Evolutionary conservation across 1,140 invertebrate species (phyloP), one percentile per base, ranked within the genome.

Genomic region (Hermetia illucens): DNA sequence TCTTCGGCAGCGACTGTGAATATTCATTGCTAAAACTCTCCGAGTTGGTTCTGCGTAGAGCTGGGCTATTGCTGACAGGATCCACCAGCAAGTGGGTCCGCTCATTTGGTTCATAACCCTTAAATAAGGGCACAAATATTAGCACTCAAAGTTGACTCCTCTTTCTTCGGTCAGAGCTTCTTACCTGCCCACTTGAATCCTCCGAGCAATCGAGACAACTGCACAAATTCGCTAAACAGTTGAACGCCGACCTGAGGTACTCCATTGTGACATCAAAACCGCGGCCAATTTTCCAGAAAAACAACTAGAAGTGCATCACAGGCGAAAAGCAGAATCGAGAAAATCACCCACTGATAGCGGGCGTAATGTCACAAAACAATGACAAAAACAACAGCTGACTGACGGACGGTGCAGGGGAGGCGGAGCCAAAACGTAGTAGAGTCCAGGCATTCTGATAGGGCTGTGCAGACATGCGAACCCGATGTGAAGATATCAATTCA

Each of bases 1-100:
- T 82, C 55, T 85, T 84, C 20, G 80, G 75, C 31, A 76, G 66
- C 16, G 74, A 73, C 51, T 68, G 74, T 13, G 67, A 63, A 58
- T 73, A 73, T 43, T 72, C 67, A 46, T 65, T 68, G 44, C 71
- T 64, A 49, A 70, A 68, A 57, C 77, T 74, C 47, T 79, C 76
- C 46, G 75, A 79, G 58, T 74, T 69, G 31, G 66, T 65, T 50
- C 69, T 64, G 20, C 71, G 68, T 44, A 77, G 67, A 40, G 68
- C 69, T 43, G 70, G 67, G 45, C 61, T 78, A 48, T 74, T 78
- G 45, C 74, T 75, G 10, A 75, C 75, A 30, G 76, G 74, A 62
- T 82, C 75, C 16, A 72, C 66, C 21, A 82, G 49, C 32, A 81
- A 64, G 50, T 74, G 75, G 21, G 77, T 79, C 43, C 76, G 64